Evolutionary conservation across 2,888 invertebrate genomes (phyloP).

Genomic region (Melanargia galathea): DNA sequence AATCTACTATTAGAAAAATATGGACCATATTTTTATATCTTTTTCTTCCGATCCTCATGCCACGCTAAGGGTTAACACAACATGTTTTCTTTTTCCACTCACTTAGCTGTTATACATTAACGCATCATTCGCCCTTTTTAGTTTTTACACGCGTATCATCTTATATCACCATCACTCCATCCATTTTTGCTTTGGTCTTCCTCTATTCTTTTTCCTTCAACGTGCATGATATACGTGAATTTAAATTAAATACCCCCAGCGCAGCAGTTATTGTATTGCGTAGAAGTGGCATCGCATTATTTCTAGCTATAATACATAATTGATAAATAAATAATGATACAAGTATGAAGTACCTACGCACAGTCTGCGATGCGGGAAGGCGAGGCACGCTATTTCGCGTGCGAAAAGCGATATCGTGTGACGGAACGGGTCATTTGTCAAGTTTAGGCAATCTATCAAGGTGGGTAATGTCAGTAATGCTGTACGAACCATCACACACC

Average conservation of each 20-base stretch:
- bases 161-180: too few species aligned
- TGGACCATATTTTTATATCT: too few species aligned
- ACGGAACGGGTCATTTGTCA: slow-evolving; percentile 48
- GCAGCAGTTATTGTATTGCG: not conserved
- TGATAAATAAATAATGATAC: slow-evolving; percentile 32
- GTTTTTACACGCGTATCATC: too few species aligned
- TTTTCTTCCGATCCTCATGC: too few species aligned
- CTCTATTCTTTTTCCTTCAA: too few species aligned
- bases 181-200: too few species aligned
- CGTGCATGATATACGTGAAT: too few species aligned
- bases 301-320: slow-evolving; percentile 28
- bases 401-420: slow-evolving; percentile 39
- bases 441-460: slow-evolving; percentile 42
- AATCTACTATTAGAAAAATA: too few species aligned
- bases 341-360: slow-evolving; percentile 20
- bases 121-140: too few species aligned
- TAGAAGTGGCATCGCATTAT: slow-evolving; percentile 14
- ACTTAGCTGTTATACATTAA: too few species aligned
- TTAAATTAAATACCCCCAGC: not conserved
- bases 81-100: too few species aligned
- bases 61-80: too few species aligned
- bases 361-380: slow-evolving; percentile 30
- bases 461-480: slow-evolving; percentile 33
- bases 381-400: slow-evolving; percentile 52
- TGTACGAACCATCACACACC: slow-evolving; percentile 36